phyloP scores from a whole-genome alignment of 1,140 invertebrate species.

The Cotesia chilonis region DNA sequence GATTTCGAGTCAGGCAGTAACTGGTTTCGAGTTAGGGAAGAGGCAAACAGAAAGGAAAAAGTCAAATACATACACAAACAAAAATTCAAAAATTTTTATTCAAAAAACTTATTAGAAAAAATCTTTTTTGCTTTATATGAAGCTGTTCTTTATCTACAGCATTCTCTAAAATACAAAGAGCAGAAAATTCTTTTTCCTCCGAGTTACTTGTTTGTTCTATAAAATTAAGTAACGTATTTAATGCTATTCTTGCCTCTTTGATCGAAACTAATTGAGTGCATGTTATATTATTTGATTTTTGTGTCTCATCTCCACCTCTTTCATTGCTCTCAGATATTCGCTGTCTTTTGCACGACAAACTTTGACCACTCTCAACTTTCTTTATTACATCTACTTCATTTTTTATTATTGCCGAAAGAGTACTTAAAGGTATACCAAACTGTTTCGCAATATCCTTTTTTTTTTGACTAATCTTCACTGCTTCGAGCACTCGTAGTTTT shows the following conservation, averaged over 20 bases:
- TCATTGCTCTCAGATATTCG: constrained; percentile 4
- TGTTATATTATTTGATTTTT: background rate
- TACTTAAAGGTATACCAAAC: background rate
- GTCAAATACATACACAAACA: too few relatives aligned
- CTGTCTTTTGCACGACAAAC: constrained; percentile 23
- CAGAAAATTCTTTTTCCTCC: background rate
- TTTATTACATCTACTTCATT: background rate
- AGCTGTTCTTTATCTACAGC: too few relatives aligned
- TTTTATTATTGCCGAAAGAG: background rate
- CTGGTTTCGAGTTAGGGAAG: too few relatives aligned
- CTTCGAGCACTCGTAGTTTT: background rate
- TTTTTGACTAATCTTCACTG: background rate
- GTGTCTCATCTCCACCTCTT: background rate
- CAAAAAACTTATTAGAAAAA: background rate
- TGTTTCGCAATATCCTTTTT: constrained; percentile 14
- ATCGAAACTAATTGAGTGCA: background rate
- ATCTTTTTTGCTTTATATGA: too few relatives aligned
- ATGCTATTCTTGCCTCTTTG: constrained; percentile 1
- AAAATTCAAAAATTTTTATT: background rate
- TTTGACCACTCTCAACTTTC: constrained; percentile 74
- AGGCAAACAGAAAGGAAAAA: too few relatives aligned
- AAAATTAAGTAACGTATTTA: constrained; percentile 5
- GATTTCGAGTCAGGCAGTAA: too few relatives aligned
- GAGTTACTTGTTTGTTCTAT: background rate
- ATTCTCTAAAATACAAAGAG: background rate